Percentiles rank a stretch among this genome's conserved stretches.
Conservation (phyloP, 2,797 vertebrate species). For the Sciurus carolinensis region DNA sequence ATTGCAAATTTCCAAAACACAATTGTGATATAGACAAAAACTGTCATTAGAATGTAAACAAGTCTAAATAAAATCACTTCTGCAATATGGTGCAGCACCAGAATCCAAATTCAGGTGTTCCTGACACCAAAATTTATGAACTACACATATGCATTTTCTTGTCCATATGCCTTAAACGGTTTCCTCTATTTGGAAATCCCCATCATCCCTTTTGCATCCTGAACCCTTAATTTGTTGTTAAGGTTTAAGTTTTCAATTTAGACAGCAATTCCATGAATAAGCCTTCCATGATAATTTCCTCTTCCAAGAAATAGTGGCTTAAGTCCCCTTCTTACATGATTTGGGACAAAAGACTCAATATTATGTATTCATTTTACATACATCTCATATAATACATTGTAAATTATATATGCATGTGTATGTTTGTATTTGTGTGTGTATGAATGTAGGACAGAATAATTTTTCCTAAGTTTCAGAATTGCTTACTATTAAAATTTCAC, state of each 20-base stretch:
- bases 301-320: background rate
- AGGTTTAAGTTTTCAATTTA: background rate
- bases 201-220: background rate
- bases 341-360: background rate
- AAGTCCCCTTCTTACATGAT: background rate
- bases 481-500: slow-evolving; percentile 75
- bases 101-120: slow-evolving; percentile 16
- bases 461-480: slow-evolving; percentile 56
- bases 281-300: background rate
- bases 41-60: background rate
- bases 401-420: background rate
- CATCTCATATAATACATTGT: background rate
- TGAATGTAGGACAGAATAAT: background rate
- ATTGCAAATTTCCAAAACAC: background rate
- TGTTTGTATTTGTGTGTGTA: background rate
- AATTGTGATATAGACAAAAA: background rate
- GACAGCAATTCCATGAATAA: background rate
- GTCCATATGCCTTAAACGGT: background rate
- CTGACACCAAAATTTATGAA: background rate
- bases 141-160: background rate
- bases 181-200: background rate
- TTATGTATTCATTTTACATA: background rate
- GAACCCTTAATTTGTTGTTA: background rate
- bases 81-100: background rate
- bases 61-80: background rate